A percentile compares a stretch with the other conserved stretches of the same genome.
phyloP scores from a whole-genome alignment of 2,797 vertebrate genomes.

The Crossoptilon crossoptilon region DNA sequence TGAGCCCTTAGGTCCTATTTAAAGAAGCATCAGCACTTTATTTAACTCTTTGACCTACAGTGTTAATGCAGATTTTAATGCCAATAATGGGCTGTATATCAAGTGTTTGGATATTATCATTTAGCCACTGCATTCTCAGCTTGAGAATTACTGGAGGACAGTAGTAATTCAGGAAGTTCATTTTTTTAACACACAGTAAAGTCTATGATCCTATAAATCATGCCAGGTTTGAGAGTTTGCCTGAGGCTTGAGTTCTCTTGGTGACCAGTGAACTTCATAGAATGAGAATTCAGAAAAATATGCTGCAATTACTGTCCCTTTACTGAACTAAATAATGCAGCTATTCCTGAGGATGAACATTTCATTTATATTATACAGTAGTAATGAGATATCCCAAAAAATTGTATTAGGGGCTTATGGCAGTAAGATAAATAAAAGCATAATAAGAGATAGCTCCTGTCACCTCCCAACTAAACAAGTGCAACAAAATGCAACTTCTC shows the following conservation, averaged over 20 bases:
- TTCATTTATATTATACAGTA: background rate
- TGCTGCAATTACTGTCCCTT: background rate
- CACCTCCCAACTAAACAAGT: background rate
- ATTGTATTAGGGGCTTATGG: background rate
- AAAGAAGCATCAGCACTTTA: background rate
- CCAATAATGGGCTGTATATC: background rate
- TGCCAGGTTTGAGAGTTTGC: background rate
- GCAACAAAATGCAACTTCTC: background rate
- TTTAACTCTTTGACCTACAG: background rate
- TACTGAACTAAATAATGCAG: background rate
- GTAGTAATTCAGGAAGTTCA: background rate
- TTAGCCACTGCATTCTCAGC: background rate
- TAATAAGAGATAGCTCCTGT: background rate
- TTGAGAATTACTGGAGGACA: background rate
- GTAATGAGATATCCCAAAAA: background rate
- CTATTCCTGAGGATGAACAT: background rate
- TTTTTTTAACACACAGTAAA: background rate
- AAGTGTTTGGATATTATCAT: background rate
- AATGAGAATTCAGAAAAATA: background rate
- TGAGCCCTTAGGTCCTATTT: background rate
- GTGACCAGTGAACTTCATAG: background rate
- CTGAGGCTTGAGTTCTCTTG: background rate
- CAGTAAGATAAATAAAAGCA: background rate
- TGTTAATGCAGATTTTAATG: background rate
- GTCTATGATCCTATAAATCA: background rate